Evolutionary conservation across 2,797 vertebrate genomes (phyloP), one percentile per base, ranked within the genome.

Genomic region (Triplophysa bombifrons): DNA sequence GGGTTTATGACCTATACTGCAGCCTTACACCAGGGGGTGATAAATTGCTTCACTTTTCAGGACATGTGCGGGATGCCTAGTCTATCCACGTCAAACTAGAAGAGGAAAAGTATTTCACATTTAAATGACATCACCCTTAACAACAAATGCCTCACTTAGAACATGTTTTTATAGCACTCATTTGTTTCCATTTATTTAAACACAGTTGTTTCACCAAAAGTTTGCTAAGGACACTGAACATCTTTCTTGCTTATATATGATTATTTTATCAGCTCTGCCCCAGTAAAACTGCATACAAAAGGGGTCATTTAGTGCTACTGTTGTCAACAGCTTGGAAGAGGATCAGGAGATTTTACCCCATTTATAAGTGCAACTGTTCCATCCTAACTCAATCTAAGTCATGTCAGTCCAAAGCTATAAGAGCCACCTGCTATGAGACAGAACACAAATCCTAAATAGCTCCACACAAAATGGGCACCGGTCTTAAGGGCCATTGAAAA

Each of bases 401-500:
- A 67, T 48, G 65, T 77, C 38, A 65, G 27, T 46, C 46, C 16
- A 63, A 22, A 79, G 78, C 76, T 44, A 76, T 72, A 74, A 61
- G 30, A 65, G 17, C 30, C 9, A 67, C 70, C 58, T 38, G 58
- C 2, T 10, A 60, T 41, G 44, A 55, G 72, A 68, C 44, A 10
- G 22, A 76, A 73, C 73, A 80, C 27, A 41, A 60, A 30, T 63
- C 63, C 30, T 56, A 64, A 76, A 83, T 63, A 48, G 30, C 64
- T 55, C 61, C 61, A 58, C 48, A 17, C 34, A 72, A 38, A 66
- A 53, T 65, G 63, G 20, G 48, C 74, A 22, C 48, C 82, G 85
- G 86, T 88, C 87, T 89, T 88, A 83, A 20, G 84, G 88, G 86
- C 78, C 74, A 87, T 74, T 88, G 82, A 90, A 90, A 90, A 90